A percentile compares a stretch with the other conserved stretches of the same genome.
phyloP scores from a whole-genome alignment of 2,113 vertebrate genomes.

The Solea solea region DNA sequence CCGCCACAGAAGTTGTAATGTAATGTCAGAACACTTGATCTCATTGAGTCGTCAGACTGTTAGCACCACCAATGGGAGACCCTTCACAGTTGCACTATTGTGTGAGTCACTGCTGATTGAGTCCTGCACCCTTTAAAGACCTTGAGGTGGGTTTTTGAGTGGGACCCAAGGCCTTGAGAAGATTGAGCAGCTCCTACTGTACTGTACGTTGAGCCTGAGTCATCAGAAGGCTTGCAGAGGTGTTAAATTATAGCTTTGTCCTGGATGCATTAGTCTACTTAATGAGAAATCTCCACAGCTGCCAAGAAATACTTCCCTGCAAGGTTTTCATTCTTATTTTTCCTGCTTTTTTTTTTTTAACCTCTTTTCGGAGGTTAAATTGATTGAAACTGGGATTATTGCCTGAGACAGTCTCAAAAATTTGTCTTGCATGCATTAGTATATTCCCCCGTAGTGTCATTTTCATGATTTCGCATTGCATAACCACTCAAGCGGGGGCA shows the following conservation, averaged over 20 bases:
- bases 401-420: neutral
- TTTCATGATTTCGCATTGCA: neutral
- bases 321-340: neutral
- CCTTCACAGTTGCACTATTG: conserved; percentile 40
- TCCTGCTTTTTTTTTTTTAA: neutral
- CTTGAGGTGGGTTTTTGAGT: neutral
- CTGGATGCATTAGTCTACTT: conserved; percentile 3
- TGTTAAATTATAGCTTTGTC: conserved; percentile 1
- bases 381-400: neutral
- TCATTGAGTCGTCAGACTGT: conserved; percentile 35
- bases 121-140: conserved; percentile 8
- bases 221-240: neutral
- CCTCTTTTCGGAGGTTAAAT: neutral
- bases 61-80: conserved; percentile 58
- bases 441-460: neutral
- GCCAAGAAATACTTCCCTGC: conserved; percentile 3
- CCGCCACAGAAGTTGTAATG: conserved; percentile 12
- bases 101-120: conserved; percentile 10
- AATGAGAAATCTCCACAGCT: neutral
- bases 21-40: conserved; percentile 32
- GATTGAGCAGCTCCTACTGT: neutral
- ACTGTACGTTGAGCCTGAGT: neutral
- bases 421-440: neutral
- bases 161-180: conserved; percentile 2
- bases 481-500: neutral